These are phyloP conservation scores for Rhagoletis pomonella DNA, from an alignment of 1,140 invertebrate species.

Conservation along the genomic window DNA sequence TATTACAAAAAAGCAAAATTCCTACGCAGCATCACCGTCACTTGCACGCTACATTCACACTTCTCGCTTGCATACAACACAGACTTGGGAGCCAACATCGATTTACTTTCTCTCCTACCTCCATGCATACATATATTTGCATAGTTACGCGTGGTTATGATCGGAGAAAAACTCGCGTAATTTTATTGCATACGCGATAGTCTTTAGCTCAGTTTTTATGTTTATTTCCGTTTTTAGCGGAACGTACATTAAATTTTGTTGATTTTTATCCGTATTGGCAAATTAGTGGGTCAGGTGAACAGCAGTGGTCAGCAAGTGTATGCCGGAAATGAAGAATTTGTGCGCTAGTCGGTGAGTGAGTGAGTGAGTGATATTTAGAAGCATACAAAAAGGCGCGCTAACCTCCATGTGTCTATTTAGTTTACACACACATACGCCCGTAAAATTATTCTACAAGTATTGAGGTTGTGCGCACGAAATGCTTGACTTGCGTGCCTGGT, in stretches of 20 bases:
- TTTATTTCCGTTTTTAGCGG: conserved; percentile 51
- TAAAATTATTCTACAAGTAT: too few relatives aligned
- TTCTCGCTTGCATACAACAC: neutral
- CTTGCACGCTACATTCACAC: too few relatives aligned
- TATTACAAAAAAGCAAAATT: conserved; percentile 42
- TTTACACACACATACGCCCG: neutral
- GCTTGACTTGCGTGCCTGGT: neutral
- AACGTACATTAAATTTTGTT: conserved; percentile 54
- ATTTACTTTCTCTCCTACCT: neutral
- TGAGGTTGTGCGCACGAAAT: too few relatives aligned
- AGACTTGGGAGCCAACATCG: neutral
- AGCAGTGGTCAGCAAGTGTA: neutral
- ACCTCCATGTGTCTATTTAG: neutral
- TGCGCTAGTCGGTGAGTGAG: neutral
- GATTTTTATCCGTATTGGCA: conserved; percentile 54
- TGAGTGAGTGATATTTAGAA: neutral
- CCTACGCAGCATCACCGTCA: neutral
- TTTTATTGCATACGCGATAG: conserved; percentile 2
- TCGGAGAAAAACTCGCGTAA: neutral
- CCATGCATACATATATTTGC: neutral
- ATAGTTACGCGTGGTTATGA: neutral
- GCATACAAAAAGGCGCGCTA: neutral
- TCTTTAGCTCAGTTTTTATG: neutral
- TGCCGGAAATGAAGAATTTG: neutral
- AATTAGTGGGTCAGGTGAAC: conserved; percentile 46